A percentile compares a stretch with the other conserved stretches of the same genome.
phyloP scores from a whole-genome alignment of 2,888 invertebrate species.

The Himalopsyche anomala region DNA sequence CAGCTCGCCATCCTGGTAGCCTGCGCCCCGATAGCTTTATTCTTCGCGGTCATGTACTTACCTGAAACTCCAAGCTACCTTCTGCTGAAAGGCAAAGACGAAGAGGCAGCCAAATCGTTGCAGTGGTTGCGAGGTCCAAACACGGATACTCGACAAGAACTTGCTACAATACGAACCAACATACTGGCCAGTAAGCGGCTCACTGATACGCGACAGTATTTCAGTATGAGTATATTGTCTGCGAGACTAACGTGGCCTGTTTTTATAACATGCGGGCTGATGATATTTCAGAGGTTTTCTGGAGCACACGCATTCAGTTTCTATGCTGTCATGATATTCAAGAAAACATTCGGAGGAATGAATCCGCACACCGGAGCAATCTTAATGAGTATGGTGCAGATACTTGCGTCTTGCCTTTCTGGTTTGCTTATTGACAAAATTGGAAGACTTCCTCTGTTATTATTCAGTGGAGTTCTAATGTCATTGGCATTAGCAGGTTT shows the following conservation, averaged over 20 bases:
- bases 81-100: slow-evolving; percentile 84
- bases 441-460: slow-evolving; percentile 88
- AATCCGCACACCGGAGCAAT: slow-evolving; percentile 90
- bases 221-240: slow-evolving; percentile 71
- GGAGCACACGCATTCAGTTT: slow-evolving; percentile 90
- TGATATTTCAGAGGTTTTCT: slow-evolving; percentile 92
- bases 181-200: slow-evolving; percentile 76
- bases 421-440: slow-evolving; percentile 90
- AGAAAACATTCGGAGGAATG: slow-evolving; percentile 87
- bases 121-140: slow-evolving; percentile 88
- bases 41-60: slow-evolving; percentile 84
- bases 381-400: slow-evolving; percentile 88
- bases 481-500: slow-evolving; percentile 89
- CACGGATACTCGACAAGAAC: slow-evolving; percentile 85
- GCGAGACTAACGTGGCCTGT: slow-evolving; percentile 81
- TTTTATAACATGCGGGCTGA: slow-evolving; percentile 88
- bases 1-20: slow-evolving; percentile 88
- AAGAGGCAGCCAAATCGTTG: slow-evolving; percentile 84
- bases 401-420: slow-evolving; percentile 87
- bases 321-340: slow-evolving; percentile 91
- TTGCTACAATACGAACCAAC: slow-evolving; percentile 84
- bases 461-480: slow-evolving; percentile 91
- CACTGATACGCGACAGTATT: slow-evolving; percentile 70
- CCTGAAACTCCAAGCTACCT: slow-evolving; percentile 94
- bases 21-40: slow-evolving; percentile 85